Base-by-base conservation (phyloP, 2,888 invertebrate species). In the Netelia virgata region DNA sequence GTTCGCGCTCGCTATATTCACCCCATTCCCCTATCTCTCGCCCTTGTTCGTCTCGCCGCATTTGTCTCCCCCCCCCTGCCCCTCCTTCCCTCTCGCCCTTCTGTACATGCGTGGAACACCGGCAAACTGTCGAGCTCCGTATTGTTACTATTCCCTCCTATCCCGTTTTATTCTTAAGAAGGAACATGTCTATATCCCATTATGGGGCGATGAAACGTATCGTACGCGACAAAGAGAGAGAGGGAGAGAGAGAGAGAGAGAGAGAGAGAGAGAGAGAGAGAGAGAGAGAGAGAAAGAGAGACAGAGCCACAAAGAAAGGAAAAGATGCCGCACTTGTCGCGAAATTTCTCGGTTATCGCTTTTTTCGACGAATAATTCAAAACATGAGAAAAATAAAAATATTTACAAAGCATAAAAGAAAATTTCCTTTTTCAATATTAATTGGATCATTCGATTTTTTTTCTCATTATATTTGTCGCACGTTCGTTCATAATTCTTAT, bases 31-130 rank as follows among this genome's bases (percentile, higher is more conserved):
- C 16, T 57, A n/a, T n/a, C 18, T 16, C 16, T 18, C 18, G 18
- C 57, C 57, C 57, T 57, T 57, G 57, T 16, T 16, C 57, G 16
- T 57, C 57, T 57, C 57, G 16, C 9, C 57, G 18, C 57, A 16
- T 57, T 57, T 18, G 16, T 57, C 18, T 16, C 57, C 57, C 57
- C 5, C n/a, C 2, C 28, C 28, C n/a, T n/a, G n/a, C n/a, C n/a
- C n/a, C n/a, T n/a, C n/a, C n/a, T n/a, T n/a, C n/a, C n/a, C n/a
- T n/a, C n/a, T n/a, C n/a, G n/a, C n/a, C 28, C 28, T 68, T 68
- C 68, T 59, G n/a, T 55, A 18, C 47, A 18, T 77, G 77, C 69
- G 53, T 53, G 36, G 50, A 23, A n/a, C 57, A 61, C 59, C 69
- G 50, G n/a, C 18, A 50, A 50, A 69, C 18, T 61, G 57, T 36